Conservation (phyloP, 2,113 vertebrate genomes). For the Xerus inauris region DNA sequence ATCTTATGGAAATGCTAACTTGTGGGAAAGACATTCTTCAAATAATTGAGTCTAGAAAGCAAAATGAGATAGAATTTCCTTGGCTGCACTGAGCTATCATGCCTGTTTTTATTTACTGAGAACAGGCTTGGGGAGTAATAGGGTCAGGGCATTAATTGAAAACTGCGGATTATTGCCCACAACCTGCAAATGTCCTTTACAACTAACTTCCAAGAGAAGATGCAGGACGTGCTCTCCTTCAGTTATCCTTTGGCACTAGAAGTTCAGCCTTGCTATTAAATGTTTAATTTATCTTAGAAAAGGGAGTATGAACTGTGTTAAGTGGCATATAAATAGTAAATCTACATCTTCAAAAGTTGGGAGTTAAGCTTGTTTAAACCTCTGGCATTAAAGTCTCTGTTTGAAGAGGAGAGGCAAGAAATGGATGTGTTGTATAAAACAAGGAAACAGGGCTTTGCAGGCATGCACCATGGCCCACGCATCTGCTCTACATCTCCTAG, state of each 20-base stretch:
- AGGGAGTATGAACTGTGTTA: neutral
- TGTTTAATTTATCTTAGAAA: neutral
- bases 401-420: neutral
- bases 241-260: neutral
- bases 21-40: slow-evolving; percentile 41
- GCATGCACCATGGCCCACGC: no score
- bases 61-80: neutral
- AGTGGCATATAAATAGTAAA: neutral
- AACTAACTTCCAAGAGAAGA: neutral
- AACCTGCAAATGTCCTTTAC: neutral
- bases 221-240: neutral
- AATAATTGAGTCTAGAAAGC: slow-evolving; percentile 24
- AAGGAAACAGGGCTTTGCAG: rapidly evolving
- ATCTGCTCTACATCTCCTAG: neutral
- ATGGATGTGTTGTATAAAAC: neutral
- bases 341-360: neutral
- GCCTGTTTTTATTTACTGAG: neutral
- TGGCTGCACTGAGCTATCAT: neutral
- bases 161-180: neutral
- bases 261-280: slow-evolving; percentile 4
- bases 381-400: neutral
- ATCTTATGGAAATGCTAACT: neutral
- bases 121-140: neutral
- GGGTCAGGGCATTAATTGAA: neutral
- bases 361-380: neutral